phyloP scores from a whole-genome alignment of 2,797 vertebrate genomes.

The Rousettus madagascariensis region DNA sequence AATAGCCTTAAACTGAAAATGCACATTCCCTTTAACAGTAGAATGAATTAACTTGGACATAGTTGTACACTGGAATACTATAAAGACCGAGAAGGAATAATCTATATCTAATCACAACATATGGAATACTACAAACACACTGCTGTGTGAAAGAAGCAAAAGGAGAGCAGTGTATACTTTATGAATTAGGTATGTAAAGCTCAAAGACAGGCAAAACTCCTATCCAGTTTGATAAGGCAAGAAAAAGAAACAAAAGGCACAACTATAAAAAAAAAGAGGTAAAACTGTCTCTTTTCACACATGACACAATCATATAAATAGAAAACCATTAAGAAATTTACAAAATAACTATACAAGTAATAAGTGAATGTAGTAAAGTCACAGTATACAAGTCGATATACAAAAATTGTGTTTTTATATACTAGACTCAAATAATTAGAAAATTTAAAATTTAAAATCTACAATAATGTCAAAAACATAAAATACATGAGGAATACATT shows the following conservation, averaged over 20 bases:
- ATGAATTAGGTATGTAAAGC: not conserved
- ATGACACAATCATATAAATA: not conserved
- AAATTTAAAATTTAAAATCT: not conserved
- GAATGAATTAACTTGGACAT: not conserved
- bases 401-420: not conserved
- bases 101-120: not conserved
- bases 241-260: not conserved
- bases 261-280: not conserved
- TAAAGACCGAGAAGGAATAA: not conserved
- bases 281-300: not conserved
- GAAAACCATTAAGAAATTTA: not conserved
- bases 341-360: not conserved
- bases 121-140: not conserved
- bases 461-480: not conserved
- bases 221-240: not conserved
- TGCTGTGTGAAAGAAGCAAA: not conserved
- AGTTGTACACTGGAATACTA: not conserved
- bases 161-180: not conserved
- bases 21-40: not conserved
- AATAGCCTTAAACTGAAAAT: not conserved
- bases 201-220: not conserved
- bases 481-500: not conserved
- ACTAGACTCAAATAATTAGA: not conserved
- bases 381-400: not conserved
- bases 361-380: not conserved